Conservation (phyloP, 1,140 invertebrate genomes). For the Hirudo medicinalis region DNA sequence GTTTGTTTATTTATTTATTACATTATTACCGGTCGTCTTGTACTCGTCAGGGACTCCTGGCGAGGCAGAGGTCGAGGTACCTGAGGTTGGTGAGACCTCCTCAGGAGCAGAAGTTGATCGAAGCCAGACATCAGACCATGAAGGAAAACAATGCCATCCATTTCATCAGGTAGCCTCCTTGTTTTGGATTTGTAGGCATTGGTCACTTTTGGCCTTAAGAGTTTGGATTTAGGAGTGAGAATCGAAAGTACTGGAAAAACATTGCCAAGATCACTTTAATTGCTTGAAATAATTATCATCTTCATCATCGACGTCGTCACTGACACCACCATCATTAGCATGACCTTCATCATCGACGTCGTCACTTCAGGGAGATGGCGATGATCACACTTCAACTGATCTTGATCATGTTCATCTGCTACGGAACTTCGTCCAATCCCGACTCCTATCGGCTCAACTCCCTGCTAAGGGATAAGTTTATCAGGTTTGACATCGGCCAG, state of each 20-base stretch:
- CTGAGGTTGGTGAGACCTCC: constrained; percentile 38
- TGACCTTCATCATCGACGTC: no score
- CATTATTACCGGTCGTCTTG: neutral
- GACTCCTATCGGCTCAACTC: neutral
- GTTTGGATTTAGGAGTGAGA: no score
- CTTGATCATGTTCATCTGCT: constrained; percentile 11
- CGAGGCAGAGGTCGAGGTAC: constrained; percentile 38
- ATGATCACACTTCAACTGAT: neutral
- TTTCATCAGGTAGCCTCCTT: constrained; percentile 30
- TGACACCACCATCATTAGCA: no score
- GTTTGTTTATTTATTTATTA: no score
- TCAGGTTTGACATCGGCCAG: no score
- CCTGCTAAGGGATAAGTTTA: no score
- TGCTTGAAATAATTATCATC: no score
- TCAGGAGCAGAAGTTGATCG: constrained; percentile 37
- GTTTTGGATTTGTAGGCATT: neutral
- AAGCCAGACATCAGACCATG: constrained; percentile 35
- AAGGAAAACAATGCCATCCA: constrained; percentile 35
- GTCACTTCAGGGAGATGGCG: neutral
- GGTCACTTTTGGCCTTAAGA: no score
- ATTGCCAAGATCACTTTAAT: no score
- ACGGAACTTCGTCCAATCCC: neutral
- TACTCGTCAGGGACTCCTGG: constrained; percentile 32
- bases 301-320: no score
- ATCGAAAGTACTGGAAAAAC: neutral